Base-by-base conservation (phyloP, 2,888 invertebrate genomes). In the Diaperis boleti region DNA sequence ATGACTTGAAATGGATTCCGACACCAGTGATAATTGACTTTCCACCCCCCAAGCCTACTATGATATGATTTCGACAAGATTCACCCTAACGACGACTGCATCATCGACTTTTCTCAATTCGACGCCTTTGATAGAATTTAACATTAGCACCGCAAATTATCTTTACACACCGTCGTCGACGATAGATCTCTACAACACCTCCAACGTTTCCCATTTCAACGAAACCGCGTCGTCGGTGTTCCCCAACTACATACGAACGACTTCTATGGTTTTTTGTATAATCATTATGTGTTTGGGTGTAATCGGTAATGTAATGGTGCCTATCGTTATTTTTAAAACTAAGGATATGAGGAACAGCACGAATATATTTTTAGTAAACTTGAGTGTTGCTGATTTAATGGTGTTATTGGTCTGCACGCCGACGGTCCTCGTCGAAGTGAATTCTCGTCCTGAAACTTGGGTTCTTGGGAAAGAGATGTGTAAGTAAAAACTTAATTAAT, bases 341-440 rank as follows among this genome's bases (percentile, higher is more conserved):
- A 94, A 94, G 79, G 95, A 96, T 79, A 94, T 96, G 94, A 86
- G 95, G 76, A 96, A 95, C 78, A 95, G 96, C 55, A 96, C 96
- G 64, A 96, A 96, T 81, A 94, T 95, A 74, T 96, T 96, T 81
- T 86, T 97, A 76, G 92, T 96, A 81, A 96, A 96, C 82, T 84
- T 96, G 77, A 95, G 95, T 79, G 89, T 96, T 33, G 96, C 96
- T 10, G 96, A 97, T 82, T 83, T 96, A 72, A 89, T 95, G 85
- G 95, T 96, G 72, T 83, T 97, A 69, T 83, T 96, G 67, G 91
- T 96, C 66, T 96, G 96, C 79, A 95, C 96, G 65, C 96, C 96
- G 4, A 94, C 96, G 0, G 94, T 95, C 22, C 85, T 96, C 31
- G 93, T 96, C n/a, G 96, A 97, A 81, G 92, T 96, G 50, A 94